Conservation (phyloP, 2,113 vertebrate genomes). For the Melanerpes formicivorus region DNA sequence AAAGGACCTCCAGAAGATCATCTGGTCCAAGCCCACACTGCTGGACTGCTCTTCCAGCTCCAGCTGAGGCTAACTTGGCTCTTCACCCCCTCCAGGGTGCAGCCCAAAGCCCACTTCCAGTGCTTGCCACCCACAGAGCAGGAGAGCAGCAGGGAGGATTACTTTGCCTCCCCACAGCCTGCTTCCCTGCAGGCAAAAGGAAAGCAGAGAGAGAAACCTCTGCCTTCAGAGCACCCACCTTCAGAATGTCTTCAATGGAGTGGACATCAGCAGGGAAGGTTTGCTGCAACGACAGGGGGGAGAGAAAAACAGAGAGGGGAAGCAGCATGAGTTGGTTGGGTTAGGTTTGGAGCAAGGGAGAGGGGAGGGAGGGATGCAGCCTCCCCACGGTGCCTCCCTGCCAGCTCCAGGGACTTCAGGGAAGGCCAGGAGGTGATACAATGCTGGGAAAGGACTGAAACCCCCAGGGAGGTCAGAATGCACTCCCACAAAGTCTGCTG, state of each 20-base stretch:
- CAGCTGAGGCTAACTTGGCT: background rate
- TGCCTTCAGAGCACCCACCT: slow-evolving; percentile 77
- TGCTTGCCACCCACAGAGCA: background rate
- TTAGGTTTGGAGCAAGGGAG: background rate
- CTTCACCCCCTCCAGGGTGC: background rate
- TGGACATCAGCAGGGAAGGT: slow-evolving; percentile 82
- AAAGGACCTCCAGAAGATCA: too few relatives aligned
- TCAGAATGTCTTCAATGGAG: slow-evolving; percentile 91
- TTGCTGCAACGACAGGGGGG: slow-evolving; percentile 67
- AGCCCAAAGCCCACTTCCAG: background rate
- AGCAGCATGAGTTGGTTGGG: background rate
- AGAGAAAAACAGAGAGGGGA: background rate
- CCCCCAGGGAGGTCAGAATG: background rate
- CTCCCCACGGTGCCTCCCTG: background rate
- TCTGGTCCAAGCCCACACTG: too few relatives aligned
- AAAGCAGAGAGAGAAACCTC: background rate
- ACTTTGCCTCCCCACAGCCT: background rate
- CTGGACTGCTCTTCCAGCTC: background rate
- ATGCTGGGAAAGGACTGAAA: background rate
- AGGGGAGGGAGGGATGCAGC: background rate
- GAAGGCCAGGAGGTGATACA: background rate
- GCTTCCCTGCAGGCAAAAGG: background rate
- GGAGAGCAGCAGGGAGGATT: background rate
- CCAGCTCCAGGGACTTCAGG: background rate
- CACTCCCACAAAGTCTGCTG: background rate